Evolutionary conservation across 2,113 vertebrate genomes (phyloP), one percentile per base, ranked within the genome.

Genomic region (Trematomus loennbergii): DNA sequence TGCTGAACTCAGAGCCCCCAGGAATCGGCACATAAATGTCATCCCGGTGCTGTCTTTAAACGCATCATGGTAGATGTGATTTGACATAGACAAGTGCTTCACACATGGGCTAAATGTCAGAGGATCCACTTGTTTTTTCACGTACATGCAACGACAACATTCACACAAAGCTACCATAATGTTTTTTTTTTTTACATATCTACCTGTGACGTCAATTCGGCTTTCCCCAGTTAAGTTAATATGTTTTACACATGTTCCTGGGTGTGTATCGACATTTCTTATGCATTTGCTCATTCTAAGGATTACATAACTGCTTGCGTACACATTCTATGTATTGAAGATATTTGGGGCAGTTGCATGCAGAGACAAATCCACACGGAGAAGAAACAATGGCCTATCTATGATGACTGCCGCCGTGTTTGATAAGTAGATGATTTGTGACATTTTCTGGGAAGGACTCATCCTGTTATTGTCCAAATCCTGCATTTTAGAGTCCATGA

Each of bases 401-500:
- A 12, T 5, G 52, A 45, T 63, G 75, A 79, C 87, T 85, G 66
- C 72, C 57, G 45, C 58, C 72, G 59, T 43, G 57, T 87, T 85
- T 71, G 89, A 92, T 90, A 89, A 88, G 81, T 73, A 8, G 36
- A 82, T 90, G 90, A 89, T 89, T 89, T 87, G 84, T 88, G 79
- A 78, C 89, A 87, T 83, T 75, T 87, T 83, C 63, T 80, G 88
- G 83, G 86, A 90, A 86, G 86, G 88, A 88, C 79, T 12, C 79
- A 87, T 92, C 92, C 91, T 92, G 92, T 85, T 92, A 91, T 92
- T 93, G 92, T 92, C 81, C 61, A 5, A 76, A 72, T 78, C 13
- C 69, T 74, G 65, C 58, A 48, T 78, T 88, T 86, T 50, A 57
- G 33, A 64, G 10, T 45, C 72, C 17, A 40, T 13, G 68, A 68